Conservation (phyloP, 1,140 invertebrate genomes). For the Cepaea nemoralis region DNA sequence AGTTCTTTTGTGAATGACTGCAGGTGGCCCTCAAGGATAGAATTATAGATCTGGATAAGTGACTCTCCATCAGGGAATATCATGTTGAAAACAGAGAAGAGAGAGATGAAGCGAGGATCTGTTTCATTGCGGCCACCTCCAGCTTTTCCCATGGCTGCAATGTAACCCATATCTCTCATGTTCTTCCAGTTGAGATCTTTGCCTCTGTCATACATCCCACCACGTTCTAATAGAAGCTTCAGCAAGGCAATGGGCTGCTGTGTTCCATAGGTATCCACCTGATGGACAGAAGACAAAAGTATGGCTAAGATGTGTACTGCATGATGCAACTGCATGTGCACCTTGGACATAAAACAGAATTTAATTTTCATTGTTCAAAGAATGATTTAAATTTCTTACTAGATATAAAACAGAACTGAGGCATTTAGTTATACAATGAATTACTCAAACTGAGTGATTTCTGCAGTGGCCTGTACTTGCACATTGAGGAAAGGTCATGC, state of each 20-base stretch:
- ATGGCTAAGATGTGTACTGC: no score
- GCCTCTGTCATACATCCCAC: slow-evolving; percentile 88
- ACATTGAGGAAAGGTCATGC: no score
- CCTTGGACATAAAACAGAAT: no score
- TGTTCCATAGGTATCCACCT: slow-evolving; percentile 86
- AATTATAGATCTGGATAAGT: slow-evolving; percentile 76
- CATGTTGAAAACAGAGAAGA: slow-evolving; percentile 89
- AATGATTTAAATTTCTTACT: no score
- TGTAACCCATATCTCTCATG: slow-evolving; percentile 82
- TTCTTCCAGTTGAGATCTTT: slow-evolving; percentile 91
- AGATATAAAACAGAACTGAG: no score
- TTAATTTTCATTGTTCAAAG: no score
- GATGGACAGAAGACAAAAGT: slow-evolving; percentile 43
- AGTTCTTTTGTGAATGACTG: slow-evolving; percentile 79
- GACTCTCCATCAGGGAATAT: slow-evolving; percentile 81
- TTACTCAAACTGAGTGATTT: no score
- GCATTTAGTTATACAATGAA: no score
- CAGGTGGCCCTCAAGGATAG: slow-evolving; percentile 85
- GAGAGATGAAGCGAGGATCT: slow-evolving; percentile 89
- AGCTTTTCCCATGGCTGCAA: slow-evolving; percentile 78
- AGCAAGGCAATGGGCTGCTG: slow-evolving; percentile 92
- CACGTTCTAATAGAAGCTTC: slow-evolving; percentile 86
- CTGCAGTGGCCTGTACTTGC: no score
- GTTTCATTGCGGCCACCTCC: slow-evolving; percentile 89
- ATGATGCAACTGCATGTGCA: no score